Evolutionary conservation across 64 coral and sea anemone species (phyloP).

Genomic region (Montipora foliosa): DNA sequence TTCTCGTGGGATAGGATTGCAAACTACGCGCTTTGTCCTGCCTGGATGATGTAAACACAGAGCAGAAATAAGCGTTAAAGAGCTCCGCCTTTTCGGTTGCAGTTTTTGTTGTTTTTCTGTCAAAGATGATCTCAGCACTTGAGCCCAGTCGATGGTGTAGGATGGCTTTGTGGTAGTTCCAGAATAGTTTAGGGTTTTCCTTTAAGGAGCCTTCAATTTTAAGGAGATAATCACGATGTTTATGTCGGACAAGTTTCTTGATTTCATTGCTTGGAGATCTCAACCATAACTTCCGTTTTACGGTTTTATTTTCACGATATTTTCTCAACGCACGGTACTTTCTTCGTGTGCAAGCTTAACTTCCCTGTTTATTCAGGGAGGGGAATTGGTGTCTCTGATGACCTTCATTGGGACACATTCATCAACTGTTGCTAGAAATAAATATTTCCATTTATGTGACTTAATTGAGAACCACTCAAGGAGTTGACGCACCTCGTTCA

Average conservation of each 20-base stretch:
- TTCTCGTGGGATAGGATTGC: too few relatives aligned
- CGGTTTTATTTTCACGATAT: conserved; percentile 37
- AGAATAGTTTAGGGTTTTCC: conserved; percentile 63
- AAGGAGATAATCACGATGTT: conserved; percentile 45
- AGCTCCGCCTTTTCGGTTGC: conserved; percentile 43
- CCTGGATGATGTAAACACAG: conserved; percentile 18
- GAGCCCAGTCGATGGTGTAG: background rate
- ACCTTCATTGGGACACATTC: too few relatives aligned
- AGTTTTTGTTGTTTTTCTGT: background rate
- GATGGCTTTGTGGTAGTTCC: conserved; percentile 47
- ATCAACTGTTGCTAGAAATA: too few relatives aligned
- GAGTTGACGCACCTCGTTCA: too few relatives aligned
- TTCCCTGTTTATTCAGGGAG: too few relatives aligned
- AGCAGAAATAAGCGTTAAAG: conserved; percentile 56
- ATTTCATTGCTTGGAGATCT: conserved; percentile 38
- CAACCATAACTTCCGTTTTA: conserved; percentile 52
- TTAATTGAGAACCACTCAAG: too few relatives aligned
- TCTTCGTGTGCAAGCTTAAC: background rate
- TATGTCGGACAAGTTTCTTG: conserved; percentile 33
- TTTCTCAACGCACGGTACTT: background rate
- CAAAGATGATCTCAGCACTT: conserved; percentile 6
- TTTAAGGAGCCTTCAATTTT: conserved; percentile 61
- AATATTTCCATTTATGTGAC: too few relatives aligned
- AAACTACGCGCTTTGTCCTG: too few relatives aligned
- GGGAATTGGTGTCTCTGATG: too few relatives aligned